Evolutionary conservation across 2,888 invertebrate species (phyloP).

Genomic region (Amblyjoppa fuscipennis): DNA sequence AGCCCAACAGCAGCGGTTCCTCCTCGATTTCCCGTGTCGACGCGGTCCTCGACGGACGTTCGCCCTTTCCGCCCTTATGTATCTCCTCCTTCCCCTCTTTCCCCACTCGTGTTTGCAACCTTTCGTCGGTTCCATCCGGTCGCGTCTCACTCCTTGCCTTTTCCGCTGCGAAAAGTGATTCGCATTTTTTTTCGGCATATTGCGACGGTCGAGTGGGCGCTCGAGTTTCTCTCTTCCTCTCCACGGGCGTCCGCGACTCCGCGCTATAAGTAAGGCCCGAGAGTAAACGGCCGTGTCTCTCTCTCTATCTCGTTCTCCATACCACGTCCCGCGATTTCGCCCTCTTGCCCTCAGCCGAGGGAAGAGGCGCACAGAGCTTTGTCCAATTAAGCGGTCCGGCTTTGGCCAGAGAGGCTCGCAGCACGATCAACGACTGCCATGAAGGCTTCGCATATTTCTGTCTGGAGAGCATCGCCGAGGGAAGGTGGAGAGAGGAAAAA

Average conservation of each 20-base stretch:
- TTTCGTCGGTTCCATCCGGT: slow-evolving; percentile 39
- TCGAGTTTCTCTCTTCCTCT: slow-evolving; percentile 36
- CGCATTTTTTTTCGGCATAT: slow-evolving; percentile 82
- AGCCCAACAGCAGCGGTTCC: slow-evolving; percentile 40
- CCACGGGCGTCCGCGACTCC: slow-evolving; percentile 7
- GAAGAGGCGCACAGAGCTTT: slow-evolving; percentile 78
- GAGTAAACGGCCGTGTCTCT: slow-evolving; percentile 22
- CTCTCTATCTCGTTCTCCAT: background rate
- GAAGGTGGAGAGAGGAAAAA: slow-evolving; percentile 69
- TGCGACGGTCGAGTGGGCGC: slow-evolving; percentile 79
- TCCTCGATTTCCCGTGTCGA: slow-evolving; percentile 52
- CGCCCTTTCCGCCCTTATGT: slow-evolving; percentile 53
- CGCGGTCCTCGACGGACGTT: slow-evolving; percentile 57
- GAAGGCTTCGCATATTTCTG: slow-evolving; percentile 82
- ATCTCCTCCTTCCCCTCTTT: slow-evolving; percentile 55
- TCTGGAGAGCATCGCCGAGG: slow-evolving; percentile 78
- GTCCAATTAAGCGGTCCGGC: slow-evolving; percentile 85
- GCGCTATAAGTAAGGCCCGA: slow-evolving; percentile 50
- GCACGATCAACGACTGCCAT: slow-evolving; percentile 65
- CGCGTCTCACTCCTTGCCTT: slow-evolving; percentile 37
- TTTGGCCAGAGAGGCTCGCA: slow-evolving; percentile 73
- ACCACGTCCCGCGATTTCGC: slow-evolving; percentile 31
- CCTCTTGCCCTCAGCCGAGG: slow-evolving; percentile 50
- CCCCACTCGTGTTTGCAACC: slow-evolving; percentile 50
- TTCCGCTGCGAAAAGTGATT: slow-evolving; percentile 78